A percentile compares a stretch with the other conserved stretches of the same genome.
phyloP scores from a whole-genome alignment of 2,888 invertebrate species.

The Campoplex capitator region DNA sequence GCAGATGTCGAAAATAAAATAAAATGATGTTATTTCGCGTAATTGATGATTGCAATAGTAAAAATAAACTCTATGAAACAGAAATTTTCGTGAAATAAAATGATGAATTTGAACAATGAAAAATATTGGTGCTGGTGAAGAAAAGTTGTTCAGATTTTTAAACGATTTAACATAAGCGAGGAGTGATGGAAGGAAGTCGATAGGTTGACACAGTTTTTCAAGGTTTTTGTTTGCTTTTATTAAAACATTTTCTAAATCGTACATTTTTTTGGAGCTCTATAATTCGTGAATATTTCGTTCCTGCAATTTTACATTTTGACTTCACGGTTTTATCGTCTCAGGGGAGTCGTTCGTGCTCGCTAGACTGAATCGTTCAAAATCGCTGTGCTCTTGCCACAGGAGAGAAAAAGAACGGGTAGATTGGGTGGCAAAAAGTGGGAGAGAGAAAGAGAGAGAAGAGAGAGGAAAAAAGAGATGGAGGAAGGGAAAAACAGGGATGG shows the following conservation, averaged over 20 bases:
- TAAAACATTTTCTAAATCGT: neutral
- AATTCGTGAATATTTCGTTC: neutral
- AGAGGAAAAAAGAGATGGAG: neutral
- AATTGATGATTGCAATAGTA: no score
- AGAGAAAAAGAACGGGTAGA: conserved; percentile 3
- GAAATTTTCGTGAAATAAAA: neutral
- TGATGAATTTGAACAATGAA: no score
- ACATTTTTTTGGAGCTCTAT: neutral
- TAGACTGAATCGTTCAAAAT: conserved; percentile 48
- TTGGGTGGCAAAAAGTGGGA: conserved; percentile 21
- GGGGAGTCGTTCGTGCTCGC: conserved; percentile 36
- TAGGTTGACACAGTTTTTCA: neutral
- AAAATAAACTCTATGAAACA: no score
- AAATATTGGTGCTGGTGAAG: no score
- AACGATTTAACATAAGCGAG: no score
- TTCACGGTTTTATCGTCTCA: conserved; percentile 40
- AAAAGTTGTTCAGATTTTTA: no score
- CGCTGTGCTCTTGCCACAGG: conserved; percentile 28
- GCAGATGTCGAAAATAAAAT: neutral
- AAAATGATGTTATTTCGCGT: no score
- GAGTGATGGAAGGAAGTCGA: neutral
- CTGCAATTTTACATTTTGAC: conserved; percentile 9
- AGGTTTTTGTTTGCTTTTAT: neutral
- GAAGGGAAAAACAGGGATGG: conserved; percentile 13
- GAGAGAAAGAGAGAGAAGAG: neutral